Base-by-base conservation (phyloP, 2,888 invertebrate species). In the Stenurella melanura region DNA sequence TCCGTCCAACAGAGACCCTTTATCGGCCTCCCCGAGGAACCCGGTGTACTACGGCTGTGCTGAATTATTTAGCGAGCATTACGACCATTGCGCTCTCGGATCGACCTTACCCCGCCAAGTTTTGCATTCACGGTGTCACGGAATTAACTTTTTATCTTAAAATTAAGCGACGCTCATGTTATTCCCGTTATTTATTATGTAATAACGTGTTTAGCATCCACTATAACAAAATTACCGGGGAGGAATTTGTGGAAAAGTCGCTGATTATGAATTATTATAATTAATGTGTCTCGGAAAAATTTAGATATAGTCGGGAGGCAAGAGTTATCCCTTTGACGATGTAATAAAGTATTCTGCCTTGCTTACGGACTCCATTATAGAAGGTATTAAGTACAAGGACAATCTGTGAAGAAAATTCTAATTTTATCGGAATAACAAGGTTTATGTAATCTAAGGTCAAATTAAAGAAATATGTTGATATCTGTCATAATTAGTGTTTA, bases 31-130 rank as follows among this genome's bases (percentile, higher is more conserved):
- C 58, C 26, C 11, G 12, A 12, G 58, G 58, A 21, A 12, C 58
- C 58, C 3, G 21, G 21, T n/a, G 58, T 60, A 60, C 58, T 60
- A 60, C 21, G 26, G 26, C 19, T 18, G 73, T 71, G 34, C 42
- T 80, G 80, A 80, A 80, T 80, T 80, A 80, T 80, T 80, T 80
- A 80, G 78, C 72, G 50, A 42, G 77, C 77, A 80, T 80, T 80
- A 80, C 80, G 80, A 78, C 78, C 80, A 60, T 42, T 42, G 42
- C 42, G 42, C 42, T 42, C 12, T 12, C 42, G 42, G 12, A 42
- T 42, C 42, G 1, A 42, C 42, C 12, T 12, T 10, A 15, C 42
- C 12, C 4, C 42, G 42, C 42, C 42, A 15, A 42, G 42, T 15
- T 42, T 42, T 42, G 15, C 42, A 42, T 42, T 42, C 42, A 42